Conservation (phyloP, 2,888 invertebrate species). For the Phania funesta region DNA sequence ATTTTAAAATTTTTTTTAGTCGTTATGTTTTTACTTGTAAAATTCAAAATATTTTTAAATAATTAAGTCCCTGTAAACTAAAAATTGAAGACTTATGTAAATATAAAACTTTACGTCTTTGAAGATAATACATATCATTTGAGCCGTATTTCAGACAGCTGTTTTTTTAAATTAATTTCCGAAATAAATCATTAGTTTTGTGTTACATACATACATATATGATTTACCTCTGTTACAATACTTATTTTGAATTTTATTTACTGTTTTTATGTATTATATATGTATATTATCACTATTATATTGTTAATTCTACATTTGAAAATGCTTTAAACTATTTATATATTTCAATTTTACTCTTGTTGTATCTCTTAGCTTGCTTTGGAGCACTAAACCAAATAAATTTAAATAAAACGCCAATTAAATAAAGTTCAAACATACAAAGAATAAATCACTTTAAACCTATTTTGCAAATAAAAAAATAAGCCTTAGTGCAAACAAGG, state of each 20-base stretch:
- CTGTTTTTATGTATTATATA: not conserved
- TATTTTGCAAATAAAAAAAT: slow-evolving; percentile 45
- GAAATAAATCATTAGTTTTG: too few species aligned
- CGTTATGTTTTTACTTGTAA: too few species aligned
- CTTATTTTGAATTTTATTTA: not conserved
- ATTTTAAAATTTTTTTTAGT: too few species aligned
- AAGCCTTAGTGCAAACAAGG: slow-evolving; percentile 48
- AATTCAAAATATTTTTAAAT: too few species aligned
- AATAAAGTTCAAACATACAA: slow-evolving; percentile 61
- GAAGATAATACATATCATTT: too few species aligned
- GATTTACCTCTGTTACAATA: too few species aligned
- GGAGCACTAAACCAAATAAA: slow-evolving; percentile 78
- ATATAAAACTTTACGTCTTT: too few species aligned
- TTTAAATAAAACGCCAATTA: slow-evolving; percentile 56
- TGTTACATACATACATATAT: too few species aligned
- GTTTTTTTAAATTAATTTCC: too few species aligned
- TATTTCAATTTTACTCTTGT: slow-evolving; percentile 71
- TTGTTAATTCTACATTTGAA: slow-evolving; percentile 25
- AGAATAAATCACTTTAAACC: slow-evolving; percentile 55
- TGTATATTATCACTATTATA: slow-evolving; percentile 17
- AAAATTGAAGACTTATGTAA: too few species aligned
- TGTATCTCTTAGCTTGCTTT: slow-evolving; percentile 81
- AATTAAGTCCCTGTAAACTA: too few species aligned
- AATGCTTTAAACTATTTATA: slow-evolving; percentile 68
- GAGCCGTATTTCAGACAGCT: too few species aligned